A percentile compares a stretch with the other conserved stretches of the same genome.
These are phyloP conservation scores for Gavialis gangeticus DNA, from an alignment of 2,113 vertebrate genomes.

Conservation along the genomic window DNA sequence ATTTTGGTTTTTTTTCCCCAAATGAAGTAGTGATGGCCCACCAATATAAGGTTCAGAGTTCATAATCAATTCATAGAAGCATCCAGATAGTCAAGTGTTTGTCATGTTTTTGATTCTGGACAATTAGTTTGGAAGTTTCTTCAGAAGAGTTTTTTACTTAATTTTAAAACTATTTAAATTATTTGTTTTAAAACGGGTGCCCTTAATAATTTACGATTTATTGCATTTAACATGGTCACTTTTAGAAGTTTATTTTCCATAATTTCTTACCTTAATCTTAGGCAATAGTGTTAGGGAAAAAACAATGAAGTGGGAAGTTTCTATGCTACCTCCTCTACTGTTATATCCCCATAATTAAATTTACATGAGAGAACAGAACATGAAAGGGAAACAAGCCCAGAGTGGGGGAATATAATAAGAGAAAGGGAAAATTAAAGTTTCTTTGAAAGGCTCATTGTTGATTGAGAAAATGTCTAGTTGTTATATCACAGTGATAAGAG, in stretches of 20 bases:
- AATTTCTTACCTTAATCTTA: background rate
- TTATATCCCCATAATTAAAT: background rate
- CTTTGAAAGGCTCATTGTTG: background rate
- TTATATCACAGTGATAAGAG: background rate
- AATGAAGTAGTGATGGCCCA: accelerated
- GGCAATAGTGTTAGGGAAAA: background rate
- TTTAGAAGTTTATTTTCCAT: background rate
- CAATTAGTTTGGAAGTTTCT: slow-evolving; percentile 4
- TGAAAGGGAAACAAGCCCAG: background rate
- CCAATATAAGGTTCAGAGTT: background rate
- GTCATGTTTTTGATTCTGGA: background rate
- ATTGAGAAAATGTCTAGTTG: background rate
- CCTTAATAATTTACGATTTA: background rate
- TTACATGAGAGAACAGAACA: background rate
- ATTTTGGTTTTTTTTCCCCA: background rate
- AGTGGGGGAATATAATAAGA: background rate
- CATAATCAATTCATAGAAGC: background rate
- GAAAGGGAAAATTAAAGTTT: no score
- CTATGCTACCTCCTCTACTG: background rate
- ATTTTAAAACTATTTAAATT: background rate
- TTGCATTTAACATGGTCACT: background rate
- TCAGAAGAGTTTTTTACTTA: background rate
- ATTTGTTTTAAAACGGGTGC: background rate
- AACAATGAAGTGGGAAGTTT: background rate
- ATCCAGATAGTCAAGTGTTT: background rate